A percentile compares a stretch with the other conserved stretches of the same genome.
These are phyloP conservation scores for Oligia latruncula DNA, from an alignment of 2,888 invertebrate genomes.

Conservation along the genomic window DNA sequence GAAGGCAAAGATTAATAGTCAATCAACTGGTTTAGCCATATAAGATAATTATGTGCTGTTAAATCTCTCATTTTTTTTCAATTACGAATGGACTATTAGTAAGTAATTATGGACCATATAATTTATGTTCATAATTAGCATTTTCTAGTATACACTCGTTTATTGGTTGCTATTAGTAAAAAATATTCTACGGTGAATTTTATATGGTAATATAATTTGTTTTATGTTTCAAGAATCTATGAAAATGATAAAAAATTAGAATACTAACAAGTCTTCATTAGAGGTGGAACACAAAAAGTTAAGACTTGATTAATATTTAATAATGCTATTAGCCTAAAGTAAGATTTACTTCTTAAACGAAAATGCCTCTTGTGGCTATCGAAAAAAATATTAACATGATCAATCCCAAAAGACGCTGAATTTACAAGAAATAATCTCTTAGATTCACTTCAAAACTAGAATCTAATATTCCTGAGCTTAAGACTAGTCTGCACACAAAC, in stretches of 20 bases:
- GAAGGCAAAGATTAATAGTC: constrained; percentile 35
- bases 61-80: constrained; percentile 41
- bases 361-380: neutral
- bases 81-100: constrained; percentile 54
- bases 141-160: constrained; percentile 49
- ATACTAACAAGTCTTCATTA: constrained; percentile 44
- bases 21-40: constrained; percentile 39
- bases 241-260: constrained; percentile 23
- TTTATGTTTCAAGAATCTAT: constrained; percentile 35
- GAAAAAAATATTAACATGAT: neutral
- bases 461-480: neutral
- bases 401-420: neutral
- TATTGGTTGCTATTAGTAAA: constrained; percentile 45
- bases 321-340: neutral
- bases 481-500: neutral
- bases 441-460: neutral
- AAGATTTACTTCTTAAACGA: neutral
- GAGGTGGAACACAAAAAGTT: constrained; percentile 6
- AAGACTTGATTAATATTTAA: constrained; percentile 28
- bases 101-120: constrained; percentile 61
- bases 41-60: constrained; percentile 56
- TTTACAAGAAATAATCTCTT: neutral
- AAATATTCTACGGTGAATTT: constrained; percentile 38
- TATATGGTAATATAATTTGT: constrained; percentile 40
- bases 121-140: constrained; percentile 64